Evolutionary conservation across 1,140 invertebrate species (phyloP), one percentile per base, ranked within the genome.

Genomic region (Bombus difficillimus): DNA sequence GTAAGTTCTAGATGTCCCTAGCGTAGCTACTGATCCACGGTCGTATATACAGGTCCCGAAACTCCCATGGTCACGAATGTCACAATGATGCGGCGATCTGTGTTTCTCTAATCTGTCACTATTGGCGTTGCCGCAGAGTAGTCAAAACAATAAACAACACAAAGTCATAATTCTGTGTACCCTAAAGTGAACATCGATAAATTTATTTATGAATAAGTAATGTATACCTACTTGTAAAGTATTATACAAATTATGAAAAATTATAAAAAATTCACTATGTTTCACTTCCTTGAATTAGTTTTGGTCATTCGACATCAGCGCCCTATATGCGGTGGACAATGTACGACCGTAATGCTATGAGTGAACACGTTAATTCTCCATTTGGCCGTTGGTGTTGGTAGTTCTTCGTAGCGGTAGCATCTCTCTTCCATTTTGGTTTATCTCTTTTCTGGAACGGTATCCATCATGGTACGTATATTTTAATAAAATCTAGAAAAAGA

Each of bases 381-480:
- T 2, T 66, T 12, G 28, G 10, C 47, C 88, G 37, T 39, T 12
- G 1, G 28, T 75, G 74, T 78, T 85, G 80, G 47, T 68, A 66
- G 41, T 22, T 5, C 28, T 34, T 76, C n/a, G 57, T n/a, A 25
- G 82, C 59, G 37, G 62, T 22, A 59, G n/a, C 32, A 10, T 74
- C 18, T 85, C 83, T 88, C 74, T 82, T 87, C 85, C 81, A n/a
- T 74, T 86, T 73, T 59, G 68, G 15, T 88, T 39, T 79, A 34
- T 82, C 62, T 72, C 85, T 89, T 85, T 90, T 90, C 47, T 89
- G 90, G 81, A 87, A 81, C 28, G 83, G 18, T 47, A 83, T 69
- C 32, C 86, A 93, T 69, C 91, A 93, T 93, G 92, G 92, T 93
- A 32, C 82, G 92, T 93, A 92, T 76, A n/a, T 83, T 87, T 82